Base-by-base conservation (phyloP, 2,113 vertebrate species). In the Misgurnus anguillicaudatus region DNA sequence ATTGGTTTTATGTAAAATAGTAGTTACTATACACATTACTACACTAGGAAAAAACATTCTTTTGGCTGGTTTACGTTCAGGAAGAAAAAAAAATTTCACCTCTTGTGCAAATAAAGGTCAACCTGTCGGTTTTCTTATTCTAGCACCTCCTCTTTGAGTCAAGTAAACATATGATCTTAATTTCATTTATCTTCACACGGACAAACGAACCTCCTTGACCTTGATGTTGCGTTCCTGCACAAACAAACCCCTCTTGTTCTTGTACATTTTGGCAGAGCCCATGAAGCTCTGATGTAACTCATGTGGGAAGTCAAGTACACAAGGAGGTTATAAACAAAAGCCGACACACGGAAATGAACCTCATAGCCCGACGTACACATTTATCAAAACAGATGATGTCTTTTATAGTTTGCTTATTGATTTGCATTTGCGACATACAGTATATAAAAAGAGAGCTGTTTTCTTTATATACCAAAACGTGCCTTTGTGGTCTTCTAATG, bases 251-350 rank as follows among this genome's bases (percentile, higher is more conserved):
- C 55, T 73, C 39, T 39, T 45, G 9, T 41, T 31, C 58, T 74
- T 74, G 72, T 74, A 61, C 4, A 16, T 24, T 74, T 74, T 74
- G 72, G 72, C 72, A n/a, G 41, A 17, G 17, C 31, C 57, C 16
- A 48, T 36, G 72, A 61, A 47, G 58, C 39, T n/a, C 14, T 74
- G 41, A 74, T 74, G 72, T 62, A 74, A 74, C 72, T 74, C 38
- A 21, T 24, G n/a, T 60, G 57, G 14, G 57, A 60, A 57, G 39
- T 55, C 39, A 60, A 73, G 70, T 73, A 39, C 24, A 60, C 70
- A 5, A 71, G 70, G n/a, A 31, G 19, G 38, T 21, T 42, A 45
- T 60, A 39, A 73, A 73, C 55, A 60, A 73, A 72, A 55, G 5
- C 53, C 21, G 21, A 73, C 41, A 45, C 2, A 38, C 42, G 19